Evolutionary conservation across 2,888 invertebrate genomes (phyloP), one percentile per base, ranked within the genome.

Genomic region (Melinaea marsaeus): DNA sequence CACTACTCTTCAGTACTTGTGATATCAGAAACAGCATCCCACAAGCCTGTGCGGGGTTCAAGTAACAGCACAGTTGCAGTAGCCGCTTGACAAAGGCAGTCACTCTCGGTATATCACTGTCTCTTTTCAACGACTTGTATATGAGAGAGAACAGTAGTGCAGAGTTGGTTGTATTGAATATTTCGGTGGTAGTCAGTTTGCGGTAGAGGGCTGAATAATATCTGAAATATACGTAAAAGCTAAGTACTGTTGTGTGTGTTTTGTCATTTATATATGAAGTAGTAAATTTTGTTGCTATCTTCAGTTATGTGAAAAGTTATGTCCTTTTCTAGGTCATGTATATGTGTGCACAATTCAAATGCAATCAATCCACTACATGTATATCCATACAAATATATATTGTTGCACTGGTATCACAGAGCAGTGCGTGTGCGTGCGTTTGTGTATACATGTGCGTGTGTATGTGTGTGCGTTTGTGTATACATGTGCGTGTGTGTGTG

Each of bases 191-290:
- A 0, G 95, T 81, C 63, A 99, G 81, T 80, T 98, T 98, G 33
- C 94, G 93, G 80, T 99, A 99, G 46, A 99, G 92, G 0, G 97
- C 95, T 65, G 94, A 93, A 86, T 98, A 99, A 88, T 95, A 97
- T 73, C 95, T 94, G 79, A 0, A 76, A 77, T 32, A 51, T 51
- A 48, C 4, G 13, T n/a, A 22, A 4, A n/a, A 22, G 4, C 4
- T 47, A 22, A 22, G 22, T 22, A 22, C 22, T 22, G 22, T 22
- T 22, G 22, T 22, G 22, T 22, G 22, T 22, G 1, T 22, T 22
- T 22, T 22, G 22, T 22, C 22, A 22, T 22, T 22, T 22, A 22
- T 22, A 22, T 22, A 22, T 22, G 22, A 22, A 22, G 22, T 22
- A 22, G 22, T 22, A 22, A 22, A 22, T 22, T 22, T 22, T 22